These are phyloP conservation scores for Catharus fuscescens DNA, from an alignment of 2,113 vertebrate species.

Conservation along the genomic window DNA sequence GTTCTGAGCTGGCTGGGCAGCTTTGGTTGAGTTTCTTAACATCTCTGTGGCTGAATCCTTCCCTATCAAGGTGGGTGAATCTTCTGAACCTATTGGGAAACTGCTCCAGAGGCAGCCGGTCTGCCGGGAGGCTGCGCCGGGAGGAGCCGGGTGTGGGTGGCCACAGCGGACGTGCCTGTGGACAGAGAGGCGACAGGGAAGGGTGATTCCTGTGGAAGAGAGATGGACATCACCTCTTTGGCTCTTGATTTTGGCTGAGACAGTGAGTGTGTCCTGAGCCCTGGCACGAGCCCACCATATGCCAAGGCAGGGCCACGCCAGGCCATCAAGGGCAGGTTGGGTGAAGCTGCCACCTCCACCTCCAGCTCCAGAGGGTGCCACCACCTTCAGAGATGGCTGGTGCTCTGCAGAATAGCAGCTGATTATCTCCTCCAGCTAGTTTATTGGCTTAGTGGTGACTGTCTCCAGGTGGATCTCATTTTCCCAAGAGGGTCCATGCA, in stretches of 20 bases:
- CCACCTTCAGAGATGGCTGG: fast-evolving
- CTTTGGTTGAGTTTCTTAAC: conserved; percentile 2
- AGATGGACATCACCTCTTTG: neutral
- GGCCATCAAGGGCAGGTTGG: neutral
- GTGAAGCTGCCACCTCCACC: neutral
- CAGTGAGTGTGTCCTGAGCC: neutral
- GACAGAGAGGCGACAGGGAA: neutral
- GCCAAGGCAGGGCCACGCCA: neutral
- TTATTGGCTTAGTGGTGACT: neutral
- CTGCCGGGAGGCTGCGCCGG: neutral
- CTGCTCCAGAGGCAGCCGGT: neutral
- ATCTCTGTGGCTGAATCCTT: neutral
- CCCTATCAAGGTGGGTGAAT: neutral
- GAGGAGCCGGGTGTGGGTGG: neutral
- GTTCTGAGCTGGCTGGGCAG: neutral
- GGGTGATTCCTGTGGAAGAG: neutral
- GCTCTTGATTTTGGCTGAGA: neutral
- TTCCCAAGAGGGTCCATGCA: neutral
- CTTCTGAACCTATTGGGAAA: neutral
- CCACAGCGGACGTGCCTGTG: neutral
- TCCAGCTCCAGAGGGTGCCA: neutral
- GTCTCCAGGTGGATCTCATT: neutral
- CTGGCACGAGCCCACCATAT: fast-evolving
- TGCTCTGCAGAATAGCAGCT: neutral
- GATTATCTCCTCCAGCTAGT: neutral